Evolutionary conservation across 2,888 invertebrate species (phyloP).

Genomic region (Andrena trimmerana): DNA sequence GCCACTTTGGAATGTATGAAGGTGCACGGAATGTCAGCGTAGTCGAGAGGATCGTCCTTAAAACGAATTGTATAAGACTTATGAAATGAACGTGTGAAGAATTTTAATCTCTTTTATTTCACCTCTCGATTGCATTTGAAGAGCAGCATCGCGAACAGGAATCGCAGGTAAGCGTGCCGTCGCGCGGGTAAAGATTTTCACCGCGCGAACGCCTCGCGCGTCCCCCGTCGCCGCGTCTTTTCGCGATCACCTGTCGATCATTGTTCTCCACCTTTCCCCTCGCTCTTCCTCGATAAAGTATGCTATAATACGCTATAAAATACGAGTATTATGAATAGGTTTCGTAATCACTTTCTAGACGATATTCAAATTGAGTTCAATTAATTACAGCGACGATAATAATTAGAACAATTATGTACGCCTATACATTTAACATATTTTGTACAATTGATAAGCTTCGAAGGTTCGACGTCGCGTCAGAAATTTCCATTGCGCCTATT

Average conservation of each 20-base stretch:
- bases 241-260: constrained; percentile 43
- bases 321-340: constrained; percentile 77
- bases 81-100: constrained; percentile 1
- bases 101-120: not conserved
- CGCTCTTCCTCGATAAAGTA: constrained; percentile 37
- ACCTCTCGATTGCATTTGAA: not conserved
- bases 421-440: constrained; percentile 81
- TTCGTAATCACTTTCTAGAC: constrained; percentile 72
- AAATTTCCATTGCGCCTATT: constrained; percentile 51
- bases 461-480: constrained; percentile 74
- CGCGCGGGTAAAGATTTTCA: constrained; percentile 5
- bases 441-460: constrained; percentile 82
- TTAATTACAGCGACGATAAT: constrained; percentile 73
- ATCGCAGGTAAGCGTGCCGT: constrained; percentile 1
- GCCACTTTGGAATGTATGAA: constrained; percentile 31
- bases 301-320: constrained; percentile 73
- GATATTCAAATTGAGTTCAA: constrained; percentile 70
- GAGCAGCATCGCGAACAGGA: not conserved
- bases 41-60: constrained; percentile 21
- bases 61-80: not conserved
- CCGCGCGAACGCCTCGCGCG: not conserved
- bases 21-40: constrained; percentile 25
- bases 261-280: constrained; percentile 21
- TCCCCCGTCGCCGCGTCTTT: constrained; percentile 36
- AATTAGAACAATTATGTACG: constrained; percentile 73